phyloP scores from a whole-genome alignment of 2,113 vertebrate species.

The Strigops habroptila region DNA sequence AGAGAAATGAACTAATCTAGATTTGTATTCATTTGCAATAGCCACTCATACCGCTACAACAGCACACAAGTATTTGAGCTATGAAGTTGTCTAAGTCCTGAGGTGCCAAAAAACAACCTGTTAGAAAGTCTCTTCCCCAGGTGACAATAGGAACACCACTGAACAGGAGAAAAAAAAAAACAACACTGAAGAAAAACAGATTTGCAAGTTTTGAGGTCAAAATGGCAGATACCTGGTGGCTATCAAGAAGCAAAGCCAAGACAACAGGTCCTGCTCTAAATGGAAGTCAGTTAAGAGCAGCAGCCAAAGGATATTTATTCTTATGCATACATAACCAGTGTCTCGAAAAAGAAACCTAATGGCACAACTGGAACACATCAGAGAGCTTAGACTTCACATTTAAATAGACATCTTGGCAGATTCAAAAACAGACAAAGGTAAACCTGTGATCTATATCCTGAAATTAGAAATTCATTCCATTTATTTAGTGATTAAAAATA shows the following conservation, averaged over 20 bases:
- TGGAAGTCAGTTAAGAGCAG: background rate
- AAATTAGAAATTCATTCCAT: background rate
- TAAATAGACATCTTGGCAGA: background rate
- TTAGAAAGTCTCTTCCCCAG: background rate
- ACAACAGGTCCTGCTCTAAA: background rate
- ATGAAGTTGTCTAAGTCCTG: background rate
- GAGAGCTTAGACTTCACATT: background rate
- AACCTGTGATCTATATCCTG: background rate
- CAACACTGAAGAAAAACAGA: background rate
- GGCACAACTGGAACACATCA: background rate
- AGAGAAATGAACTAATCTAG: background rate
- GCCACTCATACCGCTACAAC: background rate
- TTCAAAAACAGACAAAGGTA: background rate
- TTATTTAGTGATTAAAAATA: background rate
- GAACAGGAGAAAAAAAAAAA: background rate
- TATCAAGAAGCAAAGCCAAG: background rate
- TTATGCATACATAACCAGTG: background rate
- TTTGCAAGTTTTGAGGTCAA: background rate
- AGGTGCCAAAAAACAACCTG: background rate
- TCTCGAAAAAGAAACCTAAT: background rate
- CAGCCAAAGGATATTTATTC: background rate
- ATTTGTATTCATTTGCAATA: background rate
- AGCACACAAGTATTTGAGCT: background rate
- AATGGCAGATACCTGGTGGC: background rate
- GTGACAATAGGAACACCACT: background rate